Evolutionary conservation across 1,140 invertebrate species (phyloP), one percentile per base, ranked within the genome.

Genomic region (Pararge aegeria): DNA sequence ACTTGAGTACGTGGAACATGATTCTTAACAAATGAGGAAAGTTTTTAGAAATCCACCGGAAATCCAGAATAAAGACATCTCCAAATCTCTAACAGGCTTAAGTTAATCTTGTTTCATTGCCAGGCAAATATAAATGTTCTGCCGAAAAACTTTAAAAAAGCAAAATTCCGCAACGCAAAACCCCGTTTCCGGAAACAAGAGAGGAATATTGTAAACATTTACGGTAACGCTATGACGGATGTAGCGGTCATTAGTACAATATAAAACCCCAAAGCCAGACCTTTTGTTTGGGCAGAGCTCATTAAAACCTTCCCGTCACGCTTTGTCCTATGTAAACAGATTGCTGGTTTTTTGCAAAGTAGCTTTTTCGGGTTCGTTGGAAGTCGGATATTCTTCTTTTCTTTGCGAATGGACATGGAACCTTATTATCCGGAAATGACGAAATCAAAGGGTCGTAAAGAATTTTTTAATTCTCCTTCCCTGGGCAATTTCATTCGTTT

Each of bases 241-340:
- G 51, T 29, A 13, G 51, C 27, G 51, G 54, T 40, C 24, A 56
- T 56, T 52, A 62, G 46, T 27, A 38, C 53, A 20, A 46, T 37
- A 55, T 50, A 61, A 51, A 55, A 55, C 38, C 18, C 30, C 21
- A 21, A 61, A 61, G 27, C 51, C 42, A 13, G 40, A 54, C 59
- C 59, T 55, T 61, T 55, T 55, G 46, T 55, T 55, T 55, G 59
- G 53, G 29, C 46, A 20, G 21, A 51, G 46, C 59, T 61, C 53
- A 61, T 61, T 61, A 61, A 50, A 55, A 55, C 20, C 52, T 10
- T 18, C 12, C 15, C 44, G 34, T 54, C 42, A 42, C 44, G 29
- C 21, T 61, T 21, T 44, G 52, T 61, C 52, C 59, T 55, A 49
- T 61, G 44, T 40, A 61, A 55, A 61, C 34, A 61, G 52, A 55